Conservation (phyloP, 2,113 vertebrate genomes). For the Nothoprocta perdicaria region DNA sequence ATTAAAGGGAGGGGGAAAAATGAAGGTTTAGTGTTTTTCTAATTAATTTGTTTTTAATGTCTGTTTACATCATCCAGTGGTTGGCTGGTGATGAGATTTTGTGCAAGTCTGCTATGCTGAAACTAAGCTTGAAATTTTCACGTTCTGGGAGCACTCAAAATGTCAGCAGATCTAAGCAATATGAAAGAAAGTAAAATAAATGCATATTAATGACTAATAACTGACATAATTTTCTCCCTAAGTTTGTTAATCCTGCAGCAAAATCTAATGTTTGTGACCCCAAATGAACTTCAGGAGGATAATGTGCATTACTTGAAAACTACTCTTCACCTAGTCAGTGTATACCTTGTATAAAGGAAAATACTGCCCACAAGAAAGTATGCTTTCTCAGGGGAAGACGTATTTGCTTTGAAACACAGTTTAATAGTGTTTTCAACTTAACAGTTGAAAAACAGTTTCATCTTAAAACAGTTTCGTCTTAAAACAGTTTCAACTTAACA, state of each 20-base stretch:
- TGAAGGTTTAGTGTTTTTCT: rapidly evolving
- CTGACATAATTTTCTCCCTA: not conserved
- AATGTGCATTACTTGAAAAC: not conserved
- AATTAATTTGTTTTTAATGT: not conserved
- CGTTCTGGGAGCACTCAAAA: not conserved
- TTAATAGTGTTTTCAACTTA: not conserved
- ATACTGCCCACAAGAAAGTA: rapidly evolving
- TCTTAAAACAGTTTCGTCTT: too few relatives aligned
- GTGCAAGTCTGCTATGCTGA: not conserved
- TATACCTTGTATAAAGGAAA: not conserved
- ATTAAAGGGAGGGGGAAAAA: not conserved
- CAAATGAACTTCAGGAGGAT: not conserved
- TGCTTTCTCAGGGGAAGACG: not conserved
- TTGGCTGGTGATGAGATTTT: not conserved
- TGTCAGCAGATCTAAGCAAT: not conserved
- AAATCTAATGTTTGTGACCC: not conserved
- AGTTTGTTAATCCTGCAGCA: not conserved
- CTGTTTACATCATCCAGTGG: not conserved
- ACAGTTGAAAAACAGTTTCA: not conserved
- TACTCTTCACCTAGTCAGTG: rapidly evolving
- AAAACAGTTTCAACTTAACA: not conserved
- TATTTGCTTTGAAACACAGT: not conserved
- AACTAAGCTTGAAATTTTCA: not conserved
- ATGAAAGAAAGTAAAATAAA: not conserved
- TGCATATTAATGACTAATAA: not conserved